A percentile compares a stretch with the other conserved stretches of the same genome.
Conservation (phyloP, 2,113 vertebrate genomes). For the Poecilia latipinna region DNA sequence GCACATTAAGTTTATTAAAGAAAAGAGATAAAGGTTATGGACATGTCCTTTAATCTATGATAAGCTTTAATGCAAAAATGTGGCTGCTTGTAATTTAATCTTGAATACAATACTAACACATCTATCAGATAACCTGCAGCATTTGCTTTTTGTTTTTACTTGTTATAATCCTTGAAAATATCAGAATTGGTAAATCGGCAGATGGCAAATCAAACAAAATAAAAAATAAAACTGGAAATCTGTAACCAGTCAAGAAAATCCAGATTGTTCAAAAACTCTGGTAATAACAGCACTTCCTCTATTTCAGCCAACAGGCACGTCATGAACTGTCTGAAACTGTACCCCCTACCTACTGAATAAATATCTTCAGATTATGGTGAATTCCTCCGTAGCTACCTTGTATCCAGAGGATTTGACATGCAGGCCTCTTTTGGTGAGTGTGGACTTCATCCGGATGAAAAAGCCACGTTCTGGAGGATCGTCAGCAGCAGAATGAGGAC, state of each 20-base stretch:
- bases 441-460: constrained; percentile 93
- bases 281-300: background rate
- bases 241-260: background rate
- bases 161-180: too few species aligned
- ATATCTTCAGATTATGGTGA: background rate
- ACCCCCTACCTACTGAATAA: background rate
- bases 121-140: too few species aligned
- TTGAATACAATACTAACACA: too few species aligned
- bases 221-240: too few species aligned
- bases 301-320: background rate
- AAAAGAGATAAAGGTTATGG: background rate
- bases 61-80: too few species aligned
- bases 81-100: too few species aligned
- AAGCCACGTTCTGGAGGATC: constrained; percentile 82
- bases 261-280: background rate
- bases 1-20: background rate
- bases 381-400: constrained; percentile 78
- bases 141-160: too few species aligned
- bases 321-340: background rate
- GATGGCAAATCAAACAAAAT: too few species aligned
- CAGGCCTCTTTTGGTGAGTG: constrained; percentile 89
- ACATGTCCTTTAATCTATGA: too few species aligned
- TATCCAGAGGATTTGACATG: constrained; percentile 92
- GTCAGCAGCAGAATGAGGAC: constrained; percentile 61
- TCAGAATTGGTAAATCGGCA: too few species aligned